Evolutionary conservation across 2,888 invertebrate species (phyloP), one percentile per base, ranked within the genome.

Genomic region (Drosophila sordidula): DNA sequence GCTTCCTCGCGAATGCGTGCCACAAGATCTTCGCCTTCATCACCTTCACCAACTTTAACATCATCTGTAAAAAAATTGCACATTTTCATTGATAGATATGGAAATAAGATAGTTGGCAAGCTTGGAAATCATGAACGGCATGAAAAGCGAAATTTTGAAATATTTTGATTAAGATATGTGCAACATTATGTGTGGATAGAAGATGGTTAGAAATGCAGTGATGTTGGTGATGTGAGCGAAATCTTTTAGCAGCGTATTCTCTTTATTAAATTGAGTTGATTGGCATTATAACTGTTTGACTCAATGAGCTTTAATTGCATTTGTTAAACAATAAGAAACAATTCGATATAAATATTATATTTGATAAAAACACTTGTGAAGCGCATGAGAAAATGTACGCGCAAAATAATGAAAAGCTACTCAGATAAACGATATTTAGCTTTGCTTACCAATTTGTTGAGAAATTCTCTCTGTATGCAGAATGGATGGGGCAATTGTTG

Each of bases 1-100:
- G 92, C 92, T 81, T 92, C 92, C 70, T 90, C 85, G 54, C 91
- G 91, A 62, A 92, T 89, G 62, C 78, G 77, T 45, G 78, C 73
- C 51, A 72, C 78, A 63, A 80, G 74, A 77, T 78, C 79, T 59
- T 80, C 87, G 62, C 66, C 68, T 68, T 78, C 69, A 64, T 75
- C 67, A 63, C 72, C 79, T 74, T 75, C 78, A 84, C 76, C 78
- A 81, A 87, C 76, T 69, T 81, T 77, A 69, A 73, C 78, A 78
- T 52, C 76, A 78, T 78, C 80, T 78, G 86, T 73, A 89, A 87
- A 75, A 87, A 59, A 87, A 89, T 88, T 76, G 87, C 89, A 89
- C 89, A 88, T 64, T 38, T 75, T 65, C 57, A 62, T 78, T 79
- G 70, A 57, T 56, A 78, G 79, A 71, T 75, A 56, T 34, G 12